Evolutionary conservation across 2,888 invertebrate species (phyloP).

Genomic region (Smittia aterrima): DNA sequence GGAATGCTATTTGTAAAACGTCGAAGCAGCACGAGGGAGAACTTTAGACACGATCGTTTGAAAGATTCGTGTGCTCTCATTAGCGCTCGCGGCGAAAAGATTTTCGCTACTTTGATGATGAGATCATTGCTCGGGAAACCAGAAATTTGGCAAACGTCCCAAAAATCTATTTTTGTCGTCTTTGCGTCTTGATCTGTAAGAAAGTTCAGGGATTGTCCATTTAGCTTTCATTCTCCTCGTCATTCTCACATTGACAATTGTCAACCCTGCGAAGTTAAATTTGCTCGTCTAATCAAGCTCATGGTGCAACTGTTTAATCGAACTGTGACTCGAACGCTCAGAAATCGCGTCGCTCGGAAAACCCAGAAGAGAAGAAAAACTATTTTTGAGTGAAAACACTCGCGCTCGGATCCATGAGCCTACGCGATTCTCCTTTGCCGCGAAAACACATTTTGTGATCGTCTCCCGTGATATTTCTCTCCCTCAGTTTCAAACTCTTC

Average conservation of each 20-base stretch:
- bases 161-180: neutral
- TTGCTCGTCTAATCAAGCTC: too few species aligned
- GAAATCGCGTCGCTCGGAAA: neutral
- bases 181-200: too few species aligned
- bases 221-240: too few species aligned
- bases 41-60: neutral
- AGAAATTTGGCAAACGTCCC: constrained; percentile 12
- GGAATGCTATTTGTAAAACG: constrained; percentile 6
- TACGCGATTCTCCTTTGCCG: constrained; percentile 30
- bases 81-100: neutral
- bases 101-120: neutral
- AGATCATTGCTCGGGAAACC: neutral
- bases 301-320: too few species aligned
- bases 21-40: too few species aligned
- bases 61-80: neutral
- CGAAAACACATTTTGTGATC: constrained; percentile 18
- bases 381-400: constrained; percentile 30
- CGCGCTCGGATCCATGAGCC: constrained; percentile 34
- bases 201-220: too few species aligned
- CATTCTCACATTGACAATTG: too few species aligned
- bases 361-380: constrained; percentile 8
- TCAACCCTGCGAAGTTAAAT: too few species aligned
- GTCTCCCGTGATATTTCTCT: neutral
- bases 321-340: too few species aligned
- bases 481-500: constrained; percentile 27